These are phyloP conservation scores for Pseudotriccus pelzelni DNA, from an alignment of 2,797 vertebrate species.

Conservation along the genomic window DNA sequence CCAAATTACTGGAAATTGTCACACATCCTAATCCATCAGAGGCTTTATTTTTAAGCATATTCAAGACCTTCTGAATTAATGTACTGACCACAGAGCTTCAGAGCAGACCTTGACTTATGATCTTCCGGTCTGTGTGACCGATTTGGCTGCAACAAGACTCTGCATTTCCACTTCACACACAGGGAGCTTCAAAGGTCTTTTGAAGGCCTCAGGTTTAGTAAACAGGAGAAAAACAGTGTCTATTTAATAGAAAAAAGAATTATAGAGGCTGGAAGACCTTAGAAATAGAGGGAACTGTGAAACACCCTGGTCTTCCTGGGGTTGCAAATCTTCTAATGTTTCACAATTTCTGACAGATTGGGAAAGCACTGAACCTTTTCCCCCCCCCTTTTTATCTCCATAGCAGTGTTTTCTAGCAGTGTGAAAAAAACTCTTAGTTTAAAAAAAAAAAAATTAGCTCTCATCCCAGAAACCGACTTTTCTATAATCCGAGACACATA, in stretches of 20 bases:
- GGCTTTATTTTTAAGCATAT: neutral
- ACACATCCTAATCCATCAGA: neutral
- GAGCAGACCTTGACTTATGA: neutral
- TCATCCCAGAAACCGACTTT: neutral
- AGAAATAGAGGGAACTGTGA: neutral
- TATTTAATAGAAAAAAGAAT: neutral
- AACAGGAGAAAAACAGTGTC: neutral
- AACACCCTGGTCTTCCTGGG: neutral
- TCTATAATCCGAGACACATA: fast-evolving
- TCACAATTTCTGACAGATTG: neutral
- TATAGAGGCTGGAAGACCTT: neutral
- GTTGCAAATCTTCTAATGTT: neutral
- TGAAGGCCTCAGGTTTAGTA: neutral
- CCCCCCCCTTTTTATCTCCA: neutral
- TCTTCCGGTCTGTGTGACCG: neutral
- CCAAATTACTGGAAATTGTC: neutral
- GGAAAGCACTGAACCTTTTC: neutral
- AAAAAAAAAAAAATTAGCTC: neutral
- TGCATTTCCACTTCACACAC: neutral
- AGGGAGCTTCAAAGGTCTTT: neutral
- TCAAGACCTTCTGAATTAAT: neutral
- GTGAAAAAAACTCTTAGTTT: neutral
- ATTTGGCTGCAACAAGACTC: neutral
- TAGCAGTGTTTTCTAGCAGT: neutral
- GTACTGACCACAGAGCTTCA: neutral